Evolutionary conservation across 2,888 invertebrate species (phyloP).

Genomic region (Athrips mouffetella): DNA sequence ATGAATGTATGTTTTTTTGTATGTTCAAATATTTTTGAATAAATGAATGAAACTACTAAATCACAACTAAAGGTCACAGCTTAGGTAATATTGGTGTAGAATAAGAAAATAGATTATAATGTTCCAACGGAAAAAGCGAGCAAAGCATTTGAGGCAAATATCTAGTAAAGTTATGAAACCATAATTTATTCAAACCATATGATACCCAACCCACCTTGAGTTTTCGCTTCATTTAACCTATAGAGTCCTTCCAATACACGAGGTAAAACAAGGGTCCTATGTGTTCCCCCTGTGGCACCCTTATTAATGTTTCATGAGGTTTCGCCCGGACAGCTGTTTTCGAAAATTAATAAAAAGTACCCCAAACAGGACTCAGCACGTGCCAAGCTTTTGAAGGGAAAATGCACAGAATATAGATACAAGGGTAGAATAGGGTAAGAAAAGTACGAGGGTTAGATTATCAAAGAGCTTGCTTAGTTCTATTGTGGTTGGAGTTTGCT

Average conservation of each 20-base stretch:
- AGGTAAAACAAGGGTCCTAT: constrained; percentile 5
- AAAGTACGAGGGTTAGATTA: not conserved
- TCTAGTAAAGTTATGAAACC: not conserved
- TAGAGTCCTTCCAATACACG: constrained; percentile 1
- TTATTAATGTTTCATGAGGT: constrained; percentile 10
- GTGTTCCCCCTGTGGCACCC: constrained; percentile 6
- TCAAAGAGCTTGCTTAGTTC: not conserved
- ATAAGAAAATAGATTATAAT: too few relatives aligned
- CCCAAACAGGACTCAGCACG: constrained; percentile 4
- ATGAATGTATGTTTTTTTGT: too few relatives aligned
- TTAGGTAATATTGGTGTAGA: too few relatives aligned
- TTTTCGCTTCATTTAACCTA: not conserved
- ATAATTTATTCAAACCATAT: not conserved
- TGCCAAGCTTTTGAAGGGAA: constrained; percentile 1
- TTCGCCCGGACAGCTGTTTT: constrained; percentile 8
- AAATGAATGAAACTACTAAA: too few relatives aligned
- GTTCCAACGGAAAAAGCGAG: too few relatives aligned
- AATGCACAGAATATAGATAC: not conserved
- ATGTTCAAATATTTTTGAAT: too few relatives aligned
- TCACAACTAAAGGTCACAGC: too few relatives aligned
- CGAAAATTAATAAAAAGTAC: constrained; percentile 12
- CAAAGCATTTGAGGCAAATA: too few relatives aligned
- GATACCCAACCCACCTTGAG: not conserved
- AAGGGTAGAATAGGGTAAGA: not conserved
- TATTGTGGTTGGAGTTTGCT: too few relatives aligned